A percentile compares a stretch with the other conserved stretches of the same genome.
Evolutionary conservation across 2,797 vertebrate genomes (phyloP).

Genomic region (Euthynnus affinis): DNA sequence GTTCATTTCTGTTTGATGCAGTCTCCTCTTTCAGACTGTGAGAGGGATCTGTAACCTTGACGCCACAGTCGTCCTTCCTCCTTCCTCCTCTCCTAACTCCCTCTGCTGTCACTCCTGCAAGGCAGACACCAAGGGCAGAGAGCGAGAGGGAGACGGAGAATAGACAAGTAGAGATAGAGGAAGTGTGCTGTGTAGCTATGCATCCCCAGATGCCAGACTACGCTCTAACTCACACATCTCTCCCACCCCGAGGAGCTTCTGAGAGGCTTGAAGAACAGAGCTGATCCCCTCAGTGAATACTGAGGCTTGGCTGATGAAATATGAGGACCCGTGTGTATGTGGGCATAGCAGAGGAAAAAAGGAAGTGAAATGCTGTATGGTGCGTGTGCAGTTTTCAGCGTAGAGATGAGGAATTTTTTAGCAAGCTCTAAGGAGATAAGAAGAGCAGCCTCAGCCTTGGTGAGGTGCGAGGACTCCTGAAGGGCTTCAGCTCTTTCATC

Average conservation of each 20-base stretch:
- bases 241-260: constrained; percentile 48
- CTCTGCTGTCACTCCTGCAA: constrained; percentile 58
- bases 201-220: constrained; percentile 42
- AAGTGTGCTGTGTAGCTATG: constrained; percentile 25
- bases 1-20: constrained; percentile 53
- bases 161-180: constrained; percentile 33
- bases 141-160: constrained; percentile 5
- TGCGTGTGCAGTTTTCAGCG: constrained; percentile 28
- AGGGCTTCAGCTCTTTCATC: constrained; percentile 70
- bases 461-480: constrained; percentile 60
- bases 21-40: constrained; percentile 50
- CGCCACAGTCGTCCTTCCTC: constrained; percentile 46
- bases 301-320: constrained; percentile 55
- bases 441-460: constrained; percentile 56
- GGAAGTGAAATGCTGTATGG: constrained; percentile 13
- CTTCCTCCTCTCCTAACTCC: constrained; percentile 49
- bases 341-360: constrained; percentile 6
- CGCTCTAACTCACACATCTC: constrained; percentile 44
- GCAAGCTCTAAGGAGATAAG: constrained; percentile 54
- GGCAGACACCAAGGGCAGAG: constrained; percentile 44
- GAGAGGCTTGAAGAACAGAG: constrained; percentile 57
- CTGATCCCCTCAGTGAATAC: constrained; percentile 50
- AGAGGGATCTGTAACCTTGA: constrained; percentile 66
- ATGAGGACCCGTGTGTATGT: constrained; percentile 21
- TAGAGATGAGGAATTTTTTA: constrained; percentile 33